A percentile compares a stretch with the other conserved stretches of the same genome.
Evolutionary conservation across 2,113 vertebrate species (phyloP).

Genomic region (pig (Sus scrofa)): T2T-Sscrofa CM000812.6:92530501-92531000

Average conservation of each 20-base stretch:
- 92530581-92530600: too few relatives aligned
- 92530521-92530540: too few relatives aligned
- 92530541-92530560: too few relatives aligned
- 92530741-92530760: constrained; percentile 91
- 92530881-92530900: neutral
- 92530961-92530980: neutral
- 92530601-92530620: too few relatives aligned
- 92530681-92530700: constrained; percentile 94
- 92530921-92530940: neutral
- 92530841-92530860: constrained; percentile 90
- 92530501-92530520: too few relatives aligned
- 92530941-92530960: neutral
- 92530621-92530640: too few relatives aligned
- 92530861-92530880: constrained; percentile 11
- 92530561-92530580: too few relatives aligned
- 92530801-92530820: constrained; percentile 93
- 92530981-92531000: neutral
- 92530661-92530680: neutral
- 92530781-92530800: constrained; percentile 93
- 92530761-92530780: constrained; percentile 91
- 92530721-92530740: constrained; percentile 93
- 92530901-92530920: neutral
- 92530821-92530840: constrained; percentile 87
- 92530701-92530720: constrained; percentile 92
- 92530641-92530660: neutral